Evolutionary conservation across 2,113 vertebrate species (phyloP), one percentile per base, ranked within the genome.

Genomic region (Gadus chalcogrammus): DNA sequence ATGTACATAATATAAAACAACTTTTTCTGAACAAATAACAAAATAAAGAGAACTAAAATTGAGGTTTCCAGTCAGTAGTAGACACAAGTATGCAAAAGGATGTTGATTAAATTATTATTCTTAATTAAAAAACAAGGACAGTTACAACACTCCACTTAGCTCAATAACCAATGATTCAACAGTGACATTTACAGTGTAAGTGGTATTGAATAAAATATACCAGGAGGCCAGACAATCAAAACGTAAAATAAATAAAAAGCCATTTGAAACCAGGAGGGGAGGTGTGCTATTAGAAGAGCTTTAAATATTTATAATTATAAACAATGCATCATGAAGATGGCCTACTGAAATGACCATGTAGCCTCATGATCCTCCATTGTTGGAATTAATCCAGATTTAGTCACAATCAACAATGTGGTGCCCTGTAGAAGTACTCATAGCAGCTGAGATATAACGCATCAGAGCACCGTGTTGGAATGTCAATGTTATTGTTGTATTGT

Each of bases 91-190:
- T 89, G 85, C 71, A 75, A 70, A 48, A 87, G 61, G 66, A 87
- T 87, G 86, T 76, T 72, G 87, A 90, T 77, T 80, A 90, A 89
- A 87, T 82, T 86, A 86, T 84, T 78, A 71, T 85, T 80, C 77
- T 85, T 80, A 78, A 82, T 86, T 87, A 88, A 86, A 48, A 88
- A 91, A 83, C 84, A 84, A 82, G 55, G 90, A 89, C 88, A 82
- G 77, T 84, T 90, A 92, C 88, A 77, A 91, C 85, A 91, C 81
- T 87, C 89, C 76, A 90, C 87, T 89, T 85, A 80, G 77, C 84
- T 87, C 79, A 85, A 89, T 85, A 48, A 48, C 42, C 42, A 48
- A 48, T 85, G 79, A 76, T 85, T 87, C 79, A 85, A 89, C 85
- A 79, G 87, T 87, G 87, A 85, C 80, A 90, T 89, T 85, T 87